Conservation (phyloP, 2,113 vertebrate genomes). For the Corythoichthys intestinalis region DNA sequence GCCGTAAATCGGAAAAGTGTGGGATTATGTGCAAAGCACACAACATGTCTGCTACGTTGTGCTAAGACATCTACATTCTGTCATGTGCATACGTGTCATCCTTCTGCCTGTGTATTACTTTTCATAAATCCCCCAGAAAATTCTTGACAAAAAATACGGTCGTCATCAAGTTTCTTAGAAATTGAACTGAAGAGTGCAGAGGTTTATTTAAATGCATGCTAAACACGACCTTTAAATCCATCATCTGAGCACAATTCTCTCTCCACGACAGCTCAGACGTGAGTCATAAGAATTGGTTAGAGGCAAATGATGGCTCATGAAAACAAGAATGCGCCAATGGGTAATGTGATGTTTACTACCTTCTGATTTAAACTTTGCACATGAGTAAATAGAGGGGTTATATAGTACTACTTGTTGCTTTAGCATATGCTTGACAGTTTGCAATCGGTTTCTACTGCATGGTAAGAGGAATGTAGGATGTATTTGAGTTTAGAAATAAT, state of each 20-base stretch:
- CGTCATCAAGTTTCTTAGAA: background rate
- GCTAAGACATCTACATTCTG: background rate
- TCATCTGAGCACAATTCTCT: slow-evolving; percentile 14
- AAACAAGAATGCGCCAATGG: background rate
- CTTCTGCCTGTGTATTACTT: background rate
- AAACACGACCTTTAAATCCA: slow-evolving; percentile 32
- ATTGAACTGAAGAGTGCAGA: background rate
- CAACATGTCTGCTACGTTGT: background rate
- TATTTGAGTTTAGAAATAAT: background rate
- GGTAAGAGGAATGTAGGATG: background rate
- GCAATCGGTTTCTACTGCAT: background rate
- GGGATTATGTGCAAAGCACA: too few species aligned
- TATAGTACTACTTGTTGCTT: background rate
- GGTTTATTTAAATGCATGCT: background rate
- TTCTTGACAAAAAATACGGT: background rate
- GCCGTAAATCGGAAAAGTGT: too few species aligned
- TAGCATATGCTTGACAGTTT: background rate
- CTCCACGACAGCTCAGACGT: slow-evolving; percentile 5
- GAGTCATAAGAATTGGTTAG: background rate
- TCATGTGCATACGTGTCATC: background rate
- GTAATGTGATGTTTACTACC: background rate
- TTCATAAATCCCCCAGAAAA: background rate
- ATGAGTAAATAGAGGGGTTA: background rate
- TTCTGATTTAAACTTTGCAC: background rate
- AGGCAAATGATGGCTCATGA: background rate